These are phyloP conservation scores for Philypnodon macrostomus DNA, from an alignment of 2,797 vertebrate genomes.

Conservation along the genomic window DNA sequence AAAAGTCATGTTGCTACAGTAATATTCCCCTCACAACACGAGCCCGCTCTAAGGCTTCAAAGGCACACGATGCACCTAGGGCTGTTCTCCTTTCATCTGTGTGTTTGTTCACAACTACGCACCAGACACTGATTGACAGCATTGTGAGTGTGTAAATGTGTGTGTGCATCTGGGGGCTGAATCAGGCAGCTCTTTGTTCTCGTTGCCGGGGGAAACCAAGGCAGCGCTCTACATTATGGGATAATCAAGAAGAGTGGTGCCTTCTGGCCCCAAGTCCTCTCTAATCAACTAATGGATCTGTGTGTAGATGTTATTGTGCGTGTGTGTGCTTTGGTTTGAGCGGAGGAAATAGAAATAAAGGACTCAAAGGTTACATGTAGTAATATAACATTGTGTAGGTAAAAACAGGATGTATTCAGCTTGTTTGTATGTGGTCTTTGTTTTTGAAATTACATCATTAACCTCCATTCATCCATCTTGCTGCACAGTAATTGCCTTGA, in stretches of 20 bases:
- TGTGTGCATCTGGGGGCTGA: conserved; percentile 26
- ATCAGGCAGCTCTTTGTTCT: conserved; percentile 52
- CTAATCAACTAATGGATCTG: conserved; percentile 76
- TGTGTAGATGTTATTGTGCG: conserved; percentile 22
- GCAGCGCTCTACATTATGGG: conserved; percentile 52
- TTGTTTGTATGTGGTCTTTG: conserved; percentile 15
- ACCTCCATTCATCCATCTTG: conserved; percentile 24
- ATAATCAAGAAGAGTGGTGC: conserved; percentile 77
- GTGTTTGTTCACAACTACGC: conserved; percentile 15
- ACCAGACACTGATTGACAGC: conserved; percentile 17
- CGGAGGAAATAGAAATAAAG: conserved; percentile 8
- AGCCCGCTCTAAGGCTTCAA: conserved; percentile 31
- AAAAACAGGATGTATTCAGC: not conserved
- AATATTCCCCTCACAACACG: conserved; percentile 11
- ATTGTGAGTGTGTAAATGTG: conserved; percentile 1
- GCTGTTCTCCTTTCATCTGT: conserved; percentile 33
- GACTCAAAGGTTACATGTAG: conserved; percentile 1
- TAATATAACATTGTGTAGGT: not conserved
- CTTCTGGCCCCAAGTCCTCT: conserved; percentile 57
- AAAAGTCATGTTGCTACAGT: conserved; percentile 17
- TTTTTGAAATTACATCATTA: conserved; percentile 30
- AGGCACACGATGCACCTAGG: conserved; percentile 23
- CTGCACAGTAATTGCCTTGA: conserved; percentile 19
- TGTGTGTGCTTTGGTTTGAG: conserved; percentile 13
- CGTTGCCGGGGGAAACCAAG: conserved; percentile 57